Percentiles rank a stretch among this genome's conserved stretches.
Conservation (phyloP, 1,140 invertebrate species). For the Lordiphosa collinella region DNA sequence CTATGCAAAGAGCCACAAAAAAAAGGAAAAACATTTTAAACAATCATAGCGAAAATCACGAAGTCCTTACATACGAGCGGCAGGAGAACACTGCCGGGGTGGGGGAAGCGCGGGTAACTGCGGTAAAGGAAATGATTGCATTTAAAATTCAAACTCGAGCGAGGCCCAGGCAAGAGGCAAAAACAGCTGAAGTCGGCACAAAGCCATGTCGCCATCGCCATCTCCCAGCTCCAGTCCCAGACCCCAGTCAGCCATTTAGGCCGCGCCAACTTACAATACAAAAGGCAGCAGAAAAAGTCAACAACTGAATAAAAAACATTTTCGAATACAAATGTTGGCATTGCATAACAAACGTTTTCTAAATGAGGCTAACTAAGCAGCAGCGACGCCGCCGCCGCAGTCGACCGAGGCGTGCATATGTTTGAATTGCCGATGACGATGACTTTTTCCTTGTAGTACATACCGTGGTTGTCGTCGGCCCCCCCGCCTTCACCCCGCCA, state of each 20-base stretch:
- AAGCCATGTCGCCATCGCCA: constrained; percentile 49
- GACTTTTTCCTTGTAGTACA: constrained; percentile 65
- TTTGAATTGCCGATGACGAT: constrained; percentile 78
- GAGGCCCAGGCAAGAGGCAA: background rate
- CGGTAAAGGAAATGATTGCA: constrained; percentile 78
- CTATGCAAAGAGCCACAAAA: background rate
- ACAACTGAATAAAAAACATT: constrained; percentile 78
- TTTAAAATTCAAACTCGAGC: constrained; percentile 78
- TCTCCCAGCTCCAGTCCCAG: constrained; percentile 13
- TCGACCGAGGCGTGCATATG: constrained; percentile 62
- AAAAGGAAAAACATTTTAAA: constrained; percentile 48
- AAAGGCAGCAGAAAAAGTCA: constrained; percentile 54
- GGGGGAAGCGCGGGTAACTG: constrained; percentile 35
- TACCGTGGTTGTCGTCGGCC: background rate
- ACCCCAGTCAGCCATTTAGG: constrained; percentile 61
- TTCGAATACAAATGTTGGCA: constrained; percentile 79
- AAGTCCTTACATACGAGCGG: constrained; percentile 52
- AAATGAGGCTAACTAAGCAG: constrained; percentile 79
- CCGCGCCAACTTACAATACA: constrained; percentile 47
- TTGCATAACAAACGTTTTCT: constrained; percentile 79
- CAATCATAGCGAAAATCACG: constrained; percentile 76
- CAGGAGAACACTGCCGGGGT: background rate
- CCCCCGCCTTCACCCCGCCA: constrained; percentile 10
- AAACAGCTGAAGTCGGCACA: constrained; percentile 65
- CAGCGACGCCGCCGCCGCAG: constrained; percentile 9